Conservation (phyloP, 2,113 vertebrate genomes). For the Phalacrocorax pelagicus region DNA sequence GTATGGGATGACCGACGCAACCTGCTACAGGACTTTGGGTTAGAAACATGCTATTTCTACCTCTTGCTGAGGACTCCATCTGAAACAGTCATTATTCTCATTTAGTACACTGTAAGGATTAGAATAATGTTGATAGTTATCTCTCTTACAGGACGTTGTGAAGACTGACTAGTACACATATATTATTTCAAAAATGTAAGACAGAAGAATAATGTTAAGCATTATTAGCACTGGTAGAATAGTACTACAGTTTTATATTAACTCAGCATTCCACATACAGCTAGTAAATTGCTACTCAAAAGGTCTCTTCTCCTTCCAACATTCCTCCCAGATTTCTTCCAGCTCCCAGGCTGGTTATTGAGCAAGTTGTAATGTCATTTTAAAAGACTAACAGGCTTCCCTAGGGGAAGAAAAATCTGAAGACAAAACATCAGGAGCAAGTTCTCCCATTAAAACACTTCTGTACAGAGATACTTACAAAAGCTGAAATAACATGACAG, state of each 20-base stretch:
- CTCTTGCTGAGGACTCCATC: background rate
- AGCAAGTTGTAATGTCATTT: constrained; percentile 29
- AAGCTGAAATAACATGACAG: background rate
- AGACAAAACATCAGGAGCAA: constrained; percentile 19
- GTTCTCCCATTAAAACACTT: background rate
- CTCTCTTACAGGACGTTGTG: constrained; percentile 1
- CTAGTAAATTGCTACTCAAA: background rate
- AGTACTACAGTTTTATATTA: background rate
- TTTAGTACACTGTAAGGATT: background rate
- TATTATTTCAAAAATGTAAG: constrained; percentile 1
- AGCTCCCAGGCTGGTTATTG: constrained; percentile 5
- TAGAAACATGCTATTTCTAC: background rate
- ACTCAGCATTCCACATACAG: background rate
- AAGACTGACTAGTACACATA: background rate
- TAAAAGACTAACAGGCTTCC: constrained; percentile 30
- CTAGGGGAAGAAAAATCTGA: background rate
- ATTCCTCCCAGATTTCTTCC: background rate
- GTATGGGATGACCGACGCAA: background rate
- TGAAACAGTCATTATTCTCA: background rate
- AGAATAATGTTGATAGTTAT: constrained; percentile 1
- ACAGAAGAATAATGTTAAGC: constrained; percentile 3
- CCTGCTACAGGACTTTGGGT: background rate
- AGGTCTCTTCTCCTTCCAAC: background rate
- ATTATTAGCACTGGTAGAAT: constrained; percentile 23
- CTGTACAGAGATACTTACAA: background rate